Percentiles rank a stretch among this genome's conserved stretches.
Conservation (phyloP, 2,888 invertebrate species). For the Acrocera orbiculus region DNA sequence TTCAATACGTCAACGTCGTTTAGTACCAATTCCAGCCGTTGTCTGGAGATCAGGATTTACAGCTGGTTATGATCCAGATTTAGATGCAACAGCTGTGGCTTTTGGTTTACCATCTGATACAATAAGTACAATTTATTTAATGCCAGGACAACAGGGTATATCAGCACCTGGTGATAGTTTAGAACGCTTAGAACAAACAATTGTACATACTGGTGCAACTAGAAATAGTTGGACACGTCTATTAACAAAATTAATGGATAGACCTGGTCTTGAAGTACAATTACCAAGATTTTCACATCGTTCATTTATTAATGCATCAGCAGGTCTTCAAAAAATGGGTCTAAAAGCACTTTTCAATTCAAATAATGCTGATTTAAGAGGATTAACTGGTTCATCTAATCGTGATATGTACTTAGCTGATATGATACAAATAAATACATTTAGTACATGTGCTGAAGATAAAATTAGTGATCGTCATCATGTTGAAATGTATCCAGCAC, state of each 20-base stretch:
- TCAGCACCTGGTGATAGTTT: constrained; percentile 63
- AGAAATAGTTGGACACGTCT: constrained; percentile 57
- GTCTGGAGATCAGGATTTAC: constrained; percentile 59
- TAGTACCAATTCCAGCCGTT: constrained; percentile 70
- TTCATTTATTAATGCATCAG: constrained; percentile 64
- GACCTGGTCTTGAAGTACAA: constrained; percentile 63
- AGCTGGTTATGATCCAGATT: constrained; percentile 67
- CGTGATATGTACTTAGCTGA: constrained; percentile 70
- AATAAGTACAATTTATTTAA: constrained; percentile 60
- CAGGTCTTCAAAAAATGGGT: constrained; percentile 63
- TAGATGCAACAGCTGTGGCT: constrained; percentile 70
- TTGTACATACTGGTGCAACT: constrained; percentile 46
- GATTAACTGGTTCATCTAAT: constrained; percentile 56
- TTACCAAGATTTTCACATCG: constrained; percentile 69
- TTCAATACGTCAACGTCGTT: constrained; percentile 55
- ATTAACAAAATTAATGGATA: constrained; percentile 52
- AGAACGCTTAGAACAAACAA: constrained; percentile 50
- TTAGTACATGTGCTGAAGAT: constrained; percentile 64
- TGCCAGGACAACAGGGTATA: constrained; percentile 74
- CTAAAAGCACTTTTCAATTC: constrained; percentile 60
- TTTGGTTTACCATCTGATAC: constrained; percentile 52
- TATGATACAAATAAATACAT: constrained; percentile 66
- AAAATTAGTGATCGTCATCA: constrained; percentile 57
- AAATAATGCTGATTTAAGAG: constrained; percentile 61
- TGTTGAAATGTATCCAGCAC: constrained; percentile 63